Evolutionary conservation across 2,797 vertebrate genomes (phyloP).

Genomic region (Molothrus ater): DNA sequence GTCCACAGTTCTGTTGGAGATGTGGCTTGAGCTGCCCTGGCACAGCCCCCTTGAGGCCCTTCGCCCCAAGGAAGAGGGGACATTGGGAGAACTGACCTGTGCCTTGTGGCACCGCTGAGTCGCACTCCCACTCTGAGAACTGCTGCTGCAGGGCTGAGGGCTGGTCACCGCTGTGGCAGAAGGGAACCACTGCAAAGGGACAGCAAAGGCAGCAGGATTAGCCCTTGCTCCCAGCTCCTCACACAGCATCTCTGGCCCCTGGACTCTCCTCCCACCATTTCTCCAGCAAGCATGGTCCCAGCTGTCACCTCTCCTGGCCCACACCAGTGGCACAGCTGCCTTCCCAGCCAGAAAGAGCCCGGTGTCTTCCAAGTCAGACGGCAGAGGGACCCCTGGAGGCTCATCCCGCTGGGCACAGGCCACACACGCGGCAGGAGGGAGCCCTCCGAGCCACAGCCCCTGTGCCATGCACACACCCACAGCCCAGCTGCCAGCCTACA

Average conservation of each 20-base stretch:
- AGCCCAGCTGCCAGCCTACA: not conserved
- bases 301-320: not conserved
- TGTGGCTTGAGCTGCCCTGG: not conserved
- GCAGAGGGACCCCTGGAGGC: not conserved
- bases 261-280: not conserved
- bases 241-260: not conserved
- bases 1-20: no score
- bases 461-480: not conserved
- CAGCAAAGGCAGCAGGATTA: not conserved
- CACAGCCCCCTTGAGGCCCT: not conserved
- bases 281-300: not conserved
- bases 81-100: not conserved
- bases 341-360: not conserved
- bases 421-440: not conserved
- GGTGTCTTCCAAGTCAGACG: not conserved
- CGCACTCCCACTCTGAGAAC: not conserved
- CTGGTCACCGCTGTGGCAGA: not conserved
- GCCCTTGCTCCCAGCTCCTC: not conserved
- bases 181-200: not conserved
- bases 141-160: not conserved
- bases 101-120: accelerated
- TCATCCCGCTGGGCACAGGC: not conserved
- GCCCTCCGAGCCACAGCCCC: not conserved
- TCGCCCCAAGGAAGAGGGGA: not conserved
- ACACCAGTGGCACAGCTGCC: not conserved